Base-by-base conservation (phyloP, 1,140 invertebrate genomes). In the Heterodera carotae region DNA sequence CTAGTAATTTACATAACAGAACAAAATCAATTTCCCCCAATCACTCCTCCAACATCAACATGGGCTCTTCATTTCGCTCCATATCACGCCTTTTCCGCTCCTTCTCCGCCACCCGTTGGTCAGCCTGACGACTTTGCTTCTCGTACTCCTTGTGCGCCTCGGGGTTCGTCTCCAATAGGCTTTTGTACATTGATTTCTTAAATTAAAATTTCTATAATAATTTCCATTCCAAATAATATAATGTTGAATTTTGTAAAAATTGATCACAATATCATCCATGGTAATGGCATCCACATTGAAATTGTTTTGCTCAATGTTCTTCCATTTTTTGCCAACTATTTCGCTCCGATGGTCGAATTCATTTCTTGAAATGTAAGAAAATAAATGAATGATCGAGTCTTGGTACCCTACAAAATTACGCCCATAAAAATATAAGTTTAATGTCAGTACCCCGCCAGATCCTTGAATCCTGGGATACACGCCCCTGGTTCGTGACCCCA, bases 271-370 rank as follows among this genome's bases (percentile, higher is more conserved):
- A 53, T 78, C 67, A 39, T 31, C 27, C 60, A 59, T 78, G 59
- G 27, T 78, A 18, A 79, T 69, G 4, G 78, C 76, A 3, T 60
- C 64, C 36, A 79, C 64, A 53, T 80, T 79, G 67, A 79, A 79
- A 34, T 79, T 69, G 39, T 80, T 53, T 15, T 71, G 39, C 22
- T 70, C 64, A 56, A 79, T 79, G 33, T 59, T 29, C 18, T 33
- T 56, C 78, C 78, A 79, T 48, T 76, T 78, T n/a, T 77, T 39
- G 59, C 48, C 8, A 25, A 43, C 18, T 18, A 15, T 8, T 34
- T 39, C 36, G 22, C 15, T 64, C 25, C 25, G 33, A 18, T n/a
- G n/a, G n/a, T 31, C n/a, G 2, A 56, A 59, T 59, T 25, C 4
- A 31, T n/a, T n/a, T n/a, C n/a, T n/a, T n/a, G n/a, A n/a, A n/a